Evolutionary conservation across 2,797 vertebrate species (phyloP), one percentile per base, ranked within the genome.

Genomic region (Gymnopithys bicolor): DNA sequence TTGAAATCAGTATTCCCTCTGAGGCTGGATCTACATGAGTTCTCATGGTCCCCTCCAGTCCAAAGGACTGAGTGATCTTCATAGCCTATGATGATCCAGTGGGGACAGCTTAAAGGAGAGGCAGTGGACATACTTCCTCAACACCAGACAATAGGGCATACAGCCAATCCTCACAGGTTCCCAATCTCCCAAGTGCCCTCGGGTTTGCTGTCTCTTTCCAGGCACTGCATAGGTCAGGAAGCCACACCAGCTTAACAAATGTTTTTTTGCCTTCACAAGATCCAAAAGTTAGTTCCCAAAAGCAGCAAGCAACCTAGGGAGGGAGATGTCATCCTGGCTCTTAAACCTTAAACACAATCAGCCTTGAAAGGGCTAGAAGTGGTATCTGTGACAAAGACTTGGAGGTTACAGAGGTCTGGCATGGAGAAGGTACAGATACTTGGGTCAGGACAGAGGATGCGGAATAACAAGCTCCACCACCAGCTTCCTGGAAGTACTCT

Each of bases 381-480:
- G 13, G 9, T 51, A 51, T 14, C 58, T 51, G 25, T 45, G 45
- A 39, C 63, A 67, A 94, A 73, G 30, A 55, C 37, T 39, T 62
- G 10, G 5, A 70, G n/a, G 17, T 37, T 67, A 60, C 33, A 84
- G 19, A 90, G 33, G 43, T 74, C 48, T 30, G n/a, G 10, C 74
- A 23, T 49, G 67, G 48, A 70, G n/a, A 46, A 75, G 43, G 8
- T 46, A 24, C 13, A 84, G 30, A 51, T 63, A 70, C 23, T 62
- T 5, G 1, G 19, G 14, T 51, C n/a, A 43, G 37, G 28, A 60
- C 14, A 79, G 19, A 35, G 15, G n/a, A 71, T 0, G 0, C 32
- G 51, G 41, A 63, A 13, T 21, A 46, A 37, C 22, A 82, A 70
- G 14, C 45, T 91, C 49, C 28, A 79, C 19, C 22, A 60, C 2